Conservation (phyloP, 2,797 vertebrate species). For the Gobio occitaniae region DNA sequence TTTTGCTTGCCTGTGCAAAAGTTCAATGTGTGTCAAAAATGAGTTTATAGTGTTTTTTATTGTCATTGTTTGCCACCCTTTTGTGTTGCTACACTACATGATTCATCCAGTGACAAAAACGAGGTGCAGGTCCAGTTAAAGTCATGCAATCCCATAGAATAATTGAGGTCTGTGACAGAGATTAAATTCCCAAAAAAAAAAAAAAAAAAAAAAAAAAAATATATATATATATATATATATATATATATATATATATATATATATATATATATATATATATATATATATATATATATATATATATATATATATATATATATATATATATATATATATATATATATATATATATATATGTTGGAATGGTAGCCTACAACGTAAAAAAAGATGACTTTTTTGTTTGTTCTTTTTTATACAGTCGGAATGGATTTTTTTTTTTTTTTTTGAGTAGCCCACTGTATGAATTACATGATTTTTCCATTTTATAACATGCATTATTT, state of each 20-base stretch:
- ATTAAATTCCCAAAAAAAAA: not conserved
- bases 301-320: too few relatives aligned
- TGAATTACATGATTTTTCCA: not conserved
- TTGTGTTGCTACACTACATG: not conserved
- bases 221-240: too few relatives aligned
- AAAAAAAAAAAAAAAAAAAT: too few relatives aligned
- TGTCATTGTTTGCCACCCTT: not conserved
- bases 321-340: too few relatives aligned
- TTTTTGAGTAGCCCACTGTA: too few relatives aligned
- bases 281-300: too few relatives aligned
- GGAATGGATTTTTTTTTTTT: not conserved
- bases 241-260: too few relatives aligned
- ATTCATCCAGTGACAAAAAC: not conserved
- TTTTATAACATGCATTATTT: not conserved
- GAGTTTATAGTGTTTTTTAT: not conserved
- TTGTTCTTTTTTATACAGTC: not conserved
- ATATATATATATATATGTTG: not conserved
- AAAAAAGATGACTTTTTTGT: not conserved
- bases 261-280: too few relatives aligned
- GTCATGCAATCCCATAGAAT: not conserved
- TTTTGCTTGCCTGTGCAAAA: not conserved
- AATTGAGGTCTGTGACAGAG: not conserved
- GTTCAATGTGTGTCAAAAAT: not conserved
- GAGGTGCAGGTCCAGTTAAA: not conserved
- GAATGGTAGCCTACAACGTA: not conserved